Conservation (phyloP, 1,140 invertebrate species). For the Drosophila rhopaloa region DNA sequence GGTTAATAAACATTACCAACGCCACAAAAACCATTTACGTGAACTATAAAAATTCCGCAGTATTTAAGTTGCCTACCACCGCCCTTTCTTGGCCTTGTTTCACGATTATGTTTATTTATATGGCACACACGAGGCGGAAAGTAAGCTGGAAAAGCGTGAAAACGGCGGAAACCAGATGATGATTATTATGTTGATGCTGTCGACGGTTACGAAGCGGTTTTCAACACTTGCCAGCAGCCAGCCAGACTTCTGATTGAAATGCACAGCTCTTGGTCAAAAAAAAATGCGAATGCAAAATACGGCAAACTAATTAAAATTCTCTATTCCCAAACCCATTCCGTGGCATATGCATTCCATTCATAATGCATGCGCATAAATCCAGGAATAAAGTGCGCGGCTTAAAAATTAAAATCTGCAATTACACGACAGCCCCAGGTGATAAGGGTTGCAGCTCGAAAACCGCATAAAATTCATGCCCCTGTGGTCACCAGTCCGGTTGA, state of each 20-base stretch:
- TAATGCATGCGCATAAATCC: slow-evolving; percentile 76
- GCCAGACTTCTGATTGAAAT: slow-evolving; percentile 33
- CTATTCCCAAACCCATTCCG: slow-evolving; percentile 7
- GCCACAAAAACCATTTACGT: slow-evolving; percentile 81
- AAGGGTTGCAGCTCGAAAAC: neutral
- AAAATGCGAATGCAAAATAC: slow-evolving; percentile 44
- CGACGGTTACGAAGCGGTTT: neutral
- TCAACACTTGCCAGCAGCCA: slow-evolving; percentile 5
- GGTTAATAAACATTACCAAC: slow-evolving; percentile 83
- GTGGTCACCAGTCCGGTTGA: slow-evolving; percentile 24
- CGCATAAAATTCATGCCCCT: slow-evolving; percentile 4
- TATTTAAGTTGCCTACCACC: slow-evolving; percentile 63
- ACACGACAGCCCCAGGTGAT: slow-evolving; percentile 28
- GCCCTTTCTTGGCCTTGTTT: slow-evolving; percentile 49
- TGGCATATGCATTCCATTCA: slow-evolving; percentile 54
- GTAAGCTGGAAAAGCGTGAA: slow-evolving; percentile 1
- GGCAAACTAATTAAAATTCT: slow-evolving; percentile 64
- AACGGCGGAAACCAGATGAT: neutral
- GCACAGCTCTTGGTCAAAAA: neutral
- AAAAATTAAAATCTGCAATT: slow-evolving; percentile 76
- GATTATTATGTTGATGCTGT: slow-evolving; percentile 2
- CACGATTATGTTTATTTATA: slow-evolving; percentile 80
- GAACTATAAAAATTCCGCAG: slow-evolving; percentile 80
- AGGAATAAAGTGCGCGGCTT: slow-evolving; percentile 64
- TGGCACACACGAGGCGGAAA: slow-evolving; percentile 37